Conservation (phyloP, 1,140 invertebrate species). For the Papilio xuthus region DNA sequence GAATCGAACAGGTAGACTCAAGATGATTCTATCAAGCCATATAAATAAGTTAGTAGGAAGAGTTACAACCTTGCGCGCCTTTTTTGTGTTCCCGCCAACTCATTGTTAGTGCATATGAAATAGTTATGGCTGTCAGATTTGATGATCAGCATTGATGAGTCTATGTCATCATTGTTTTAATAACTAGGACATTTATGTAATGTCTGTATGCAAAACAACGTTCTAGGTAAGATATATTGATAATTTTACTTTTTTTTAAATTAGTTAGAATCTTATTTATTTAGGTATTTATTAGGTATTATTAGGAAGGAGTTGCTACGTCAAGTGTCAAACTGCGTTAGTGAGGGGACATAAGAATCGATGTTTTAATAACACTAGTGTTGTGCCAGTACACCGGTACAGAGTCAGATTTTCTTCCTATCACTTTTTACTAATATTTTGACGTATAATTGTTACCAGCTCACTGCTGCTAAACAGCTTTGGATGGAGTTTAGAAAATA, state of each 20-base stretch:
- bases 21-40: conserved; percentile 14
- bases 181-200: background rate
- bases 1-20: background rate
- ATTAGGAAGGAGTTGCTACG: too few species aligned
- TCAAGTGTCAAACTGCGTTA: too few species aligned
- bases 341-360: too few species aligned
- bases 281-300: too few species aligned
- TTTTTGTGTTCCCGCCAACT: conserved; percentile 26
- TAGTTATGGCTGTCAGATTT: conserved; percentile 21
- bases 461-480: too few species aligned
- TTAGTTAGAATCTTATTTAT: too few species aligned
- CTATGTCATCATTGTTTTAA: background rate
- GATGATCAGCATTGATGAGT: background rate
- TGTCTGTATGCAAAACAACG: background rate
- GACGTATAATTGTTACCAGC: too few species aligned
- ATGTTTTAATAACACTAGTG: too few species aligned
- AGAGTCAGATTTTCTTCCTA: too few species aligned
- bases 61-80: conserved; percentile 30
- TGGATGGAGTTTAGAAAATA: too few species aligned
- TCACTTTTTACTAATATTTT: too few species aligned
- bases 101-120: conserved; percentile 21
- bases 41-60: conserved; percentile 8
- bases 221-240: background rate
- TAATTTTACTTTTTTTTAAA: background rate
- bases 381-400: too few species aligned